Percentiles rank a stretch among this genome's conserved stretches.
phyloP scores from a whole-genome alignment of 2,797 vertebrate species.

The Cirrhinus mrigala region DNA sequence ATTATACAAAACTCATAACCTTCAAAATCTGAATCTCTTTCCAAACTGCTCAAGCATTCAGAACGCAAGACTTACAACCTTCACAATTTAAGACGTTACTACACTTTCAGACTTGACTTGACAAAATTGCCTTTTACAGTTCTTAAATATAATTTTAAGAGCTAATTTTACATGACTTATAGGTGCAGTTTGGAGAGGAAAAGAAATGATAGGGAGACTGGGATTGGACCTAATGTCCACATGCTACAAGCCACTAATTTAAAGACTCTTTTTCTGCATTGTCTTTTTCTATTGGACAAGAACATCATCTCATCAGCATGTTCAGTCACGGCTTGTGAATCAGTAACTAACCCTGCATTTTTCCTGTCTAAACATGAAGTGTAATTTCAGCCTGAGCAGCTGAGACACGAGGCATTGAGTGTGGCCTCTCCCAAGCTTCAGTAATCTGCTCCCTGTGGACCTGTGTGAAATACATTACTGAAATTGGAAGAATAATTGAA shows the following conservation, averaged over 20 bases:
- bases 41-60: not conserved
- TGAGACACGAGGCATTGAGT: constrained; percentile 47
- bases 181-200: not conserved
- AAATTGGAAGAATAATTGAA: constrained; percentile 74
- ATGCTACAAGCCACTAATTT: not conserved
- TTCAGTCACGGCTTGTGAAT: constrained; percentile 27
- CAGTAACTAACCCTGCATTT: constrained; percentile 43
- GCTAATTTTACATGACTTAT: not conserved
- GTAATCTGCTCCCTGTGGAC: constrained; percentile 64
- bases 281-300: constrained; percentile 24
- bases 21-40: constrained; percentile 4
- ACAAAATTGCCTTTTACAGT: not conserved
- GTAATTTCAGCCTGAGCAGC: constrained; percentile 47
- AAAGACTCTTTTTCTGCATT: not conserved
- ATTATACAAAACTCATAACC: not conserved
- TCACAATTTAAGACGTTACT: not conserved
- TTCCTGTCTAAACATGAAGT: constrained; percentile 53
- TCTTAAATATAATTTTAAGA: not conserved
- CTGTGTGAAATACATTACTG: constrained; percentile 57
- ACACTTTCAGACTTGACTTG: constrained; percentile 1
- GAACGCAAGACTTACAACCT: constrained; percentile 1
- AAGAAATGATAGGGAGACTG: not conserved
- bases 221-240: not conserved
- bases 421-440: constrained; percentile 56
- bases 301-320: constrained; percentile 35